phyloP scores from a whole-genome alignment of 2,113 vertebrate species.

The Gopherus evgoodei region DNA sequence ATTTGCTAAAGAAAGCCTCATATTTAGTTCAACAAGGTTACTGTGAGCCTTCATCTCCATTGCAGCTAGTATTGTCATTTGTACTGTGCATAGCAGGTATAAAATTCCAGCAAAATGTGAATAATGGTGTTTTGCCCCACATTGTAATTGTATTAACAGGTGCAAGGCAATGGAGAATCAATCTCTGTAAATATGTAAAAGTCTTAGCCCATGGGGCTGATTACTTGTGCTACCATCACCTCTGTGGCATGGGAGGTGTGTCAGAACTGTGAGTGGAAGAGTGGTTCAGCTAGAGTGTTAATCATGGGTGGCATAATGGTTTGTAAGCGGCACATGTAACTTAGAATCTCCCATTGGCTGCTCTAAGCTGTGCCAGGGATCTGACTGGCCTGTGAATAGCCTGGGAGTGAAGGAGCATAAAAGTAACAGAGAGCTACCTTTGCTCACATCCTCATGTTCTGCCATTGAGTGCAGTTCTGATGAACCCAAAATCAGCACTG shows the following conservation, averaged over 20 bases:
- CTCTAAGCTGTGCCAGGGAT: not conserved
- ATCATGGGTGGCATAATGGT: not conserved
- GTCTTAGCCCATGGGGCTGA: not conserved
- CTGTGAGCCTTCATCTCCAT: not conserved
- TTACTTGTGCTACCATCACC: not conserved
- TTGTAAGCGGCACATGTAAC: not conserved
- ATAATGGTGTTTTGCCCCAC: not conserved
- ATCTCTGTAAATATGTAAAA: not conserved
- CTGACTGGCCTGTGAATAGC: fast-evolving
- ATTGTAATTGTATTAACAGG: not conserved
- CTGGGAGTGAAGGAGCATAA: not conserved
- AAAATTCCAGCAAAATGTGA: not conserved
- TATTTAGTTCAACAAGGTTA: not conserved
- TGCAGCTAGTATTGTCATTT: not conserved
- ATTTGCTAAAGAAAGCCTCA: not conserved
- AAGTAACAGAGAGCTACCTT: not conserved
- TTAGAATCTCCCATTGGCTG: not conserved
- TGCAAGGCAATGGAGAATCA: not conserved
- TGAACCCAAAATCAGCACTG: not conserved
- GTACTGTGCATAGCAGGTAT: not conserved
- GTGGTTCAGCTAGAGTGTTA: not conserved
- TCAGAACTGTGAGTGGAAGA: not conserved
- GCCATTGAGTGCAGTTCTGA: not conserved
- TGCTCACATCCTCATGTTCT: not conserved
- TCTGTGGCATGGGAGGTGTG: not conserved